Conservation (phyloP, 2,113 vertebrate genomes). For the Ameiurus melas region DNA sequence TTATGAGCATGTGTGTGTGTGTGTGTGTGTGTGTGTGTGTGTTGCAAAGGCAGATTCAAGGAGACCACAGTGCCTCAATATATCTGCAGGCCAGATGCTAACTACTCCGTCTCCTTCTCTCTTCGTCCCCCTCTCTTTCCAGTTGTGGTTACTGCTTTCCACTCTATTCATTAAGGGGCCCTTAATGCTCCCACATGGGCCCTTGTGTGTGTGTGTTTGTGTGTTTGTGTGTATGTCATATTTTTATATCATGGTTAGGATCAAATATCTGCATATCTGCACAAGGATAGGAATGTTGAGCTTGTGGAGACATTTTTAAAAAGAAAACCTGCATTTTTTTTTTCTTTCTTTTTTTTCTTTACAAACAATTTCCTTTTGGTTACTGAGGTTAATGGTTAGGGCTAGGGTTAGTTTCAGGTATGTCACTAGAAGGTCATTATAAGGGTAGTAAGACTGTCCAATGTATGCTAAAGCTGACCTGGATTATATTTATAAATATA, state of each 20-base stretch:
- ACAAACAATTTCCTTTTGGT: background rate
- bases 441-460: background rate
- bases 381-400: background rate
- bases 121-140: slow-evolving; percentile 15
- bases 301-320: background rate
- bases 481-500: too few relatives aligned
- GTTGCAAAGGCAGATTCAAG: slow-evolving; percentile 41
- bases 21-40: background rate
- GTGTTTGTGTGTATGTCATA: background rate
- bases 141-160: background rate
- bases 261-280: background rate
- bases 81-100: slow-evolving; percentile 58
- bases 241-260: background rate
- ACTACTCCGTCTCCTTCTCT: slow-evolving; percentile 35
- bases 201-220: slow-evolving; percentile 21
- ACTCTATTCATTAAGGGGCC: slow-evolving; percentile 76
- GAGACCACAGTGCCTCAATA: slow-evolving; percentile 46
- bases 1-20: slow-evolving; percentile 34
- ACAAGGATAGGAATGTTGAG: background rate
- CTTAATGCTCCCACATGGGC: slow-evolving; percentile 74
- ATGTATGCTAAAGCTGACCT: background rate
- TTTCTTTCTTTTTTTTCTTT: too few relatives aligned
- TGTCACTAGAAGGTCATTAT: background rate
- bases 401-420: background rate
- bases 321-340: background rate